Conservation (phyloP, 2,888 invertebrate species). For the Caenorhabditis uteleia region DNA sequence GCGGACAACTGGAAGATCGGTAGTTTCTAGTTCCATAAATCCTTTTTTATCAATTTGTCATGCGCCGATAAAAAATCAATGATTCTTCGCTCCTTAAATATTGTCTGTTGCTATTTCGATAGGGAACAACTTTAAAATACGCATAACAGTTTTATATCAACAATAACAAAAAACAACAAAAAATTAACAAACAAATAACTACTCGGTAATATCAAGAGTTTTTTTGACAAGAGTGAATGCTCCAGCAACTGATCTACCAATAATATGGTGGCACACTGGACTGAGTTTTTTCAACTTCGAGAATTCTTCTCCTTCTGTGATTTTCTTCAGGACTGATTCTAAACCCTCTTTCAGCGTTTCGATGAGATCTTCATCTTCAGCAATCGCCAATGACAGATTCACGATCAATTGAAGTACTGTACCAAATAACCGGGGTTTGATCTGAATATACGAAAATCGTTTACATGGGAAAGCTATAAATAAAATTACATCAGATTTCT, state of each 20-base stretch:
- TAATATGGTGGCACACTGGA: constrained; percentile 27
- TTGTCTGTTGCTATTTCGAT: no score
- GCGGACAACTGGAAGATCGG: no score
- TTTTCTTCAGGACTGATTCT: constrained; percentile 9
- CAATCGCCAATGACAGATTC: constrained; percentile 11
- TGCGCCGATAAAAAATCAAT: no score
- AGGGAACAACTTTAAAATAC: no score
- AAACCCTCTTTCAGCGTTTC: constrained; percentile 9
- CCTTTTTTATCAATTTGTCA: no score
- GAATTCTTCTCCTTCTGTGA: constrained; percentile 15
- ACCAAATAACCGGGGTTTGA: constrained; percentile 52
- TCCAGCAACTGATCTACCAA: constrained; percentile 21
- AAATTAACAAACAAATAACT: not conserved
- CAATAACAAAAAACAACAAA: not conserved
- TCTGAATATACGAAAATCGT: constrained; percentile 10
- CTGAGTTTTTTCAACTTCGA: constrained; percentile 32
- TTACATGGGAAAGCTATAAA: not conserved
- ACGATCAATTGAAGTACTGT: constrained; percentile 42
- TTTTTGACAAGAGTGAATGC: constrained; percentile 18
- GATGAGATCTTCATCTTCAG: constrained; percentile 21
- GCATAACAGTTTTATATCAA: no score
- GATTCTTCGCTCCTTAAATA: no score
- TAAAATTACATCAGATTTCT: constrained; percentile 24
- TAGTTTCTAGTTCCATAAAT: no score
- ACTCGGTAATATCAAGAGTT: constrained; percentile 5